These are phyloP conservation scores for Calyptomena viridis DNA, from an alignment of 2,113 vertebrate species.

Conservation along the genomic window DNA sequence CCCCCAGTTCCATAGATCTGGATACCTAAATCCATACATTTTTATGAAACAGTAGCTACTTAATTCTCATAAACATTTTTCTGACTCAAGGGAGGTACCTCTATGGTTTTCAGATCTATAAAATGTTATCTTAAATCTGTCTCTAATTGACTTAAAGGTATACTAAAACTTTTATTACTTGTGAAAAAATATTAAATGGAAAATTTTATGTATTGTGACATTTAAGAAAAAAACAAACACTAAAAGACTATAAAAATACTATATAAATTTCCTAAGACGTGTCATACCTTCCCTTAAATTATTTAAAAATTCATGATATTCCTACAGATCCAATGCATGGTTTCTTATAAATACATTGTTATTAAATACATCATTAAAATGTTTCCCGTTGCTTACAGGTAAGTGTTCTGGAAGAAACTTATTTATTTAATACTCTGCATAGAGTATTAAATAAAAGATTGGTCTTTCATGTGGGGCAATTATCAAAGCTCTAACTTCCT, in stretches of 20 bases:
- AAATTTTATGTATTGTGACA: not conserved
- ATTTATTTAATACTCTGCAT: no score
- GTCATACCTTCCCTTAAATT: not conserved
- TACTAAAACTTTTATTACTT: not conserved
- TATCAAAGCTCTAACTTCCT: not conserved
- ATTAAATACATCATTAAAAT: not conserved
- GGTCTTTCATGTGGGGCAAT: not conserved
- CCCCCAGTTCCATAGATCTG: not conserved
- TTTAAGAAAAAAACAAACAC: not conserved
- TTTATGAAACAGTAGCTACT: not conserved
- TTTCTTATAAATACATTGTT: no score
- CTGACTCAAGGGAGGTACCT: not conserved
- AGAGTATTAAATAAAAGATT: not conserved
- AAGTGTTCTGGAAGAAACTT: not conserved
- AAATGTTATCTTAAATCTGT: not conserved
- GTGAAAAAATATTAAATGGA: not conserved
- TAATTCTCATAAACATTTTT: not conserved
- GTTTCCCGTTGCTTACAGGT: not conserved
- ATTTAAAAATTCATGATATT: not conserved
- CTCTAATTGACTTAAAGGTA: not conserved
- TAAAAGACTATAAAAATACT: not conserved
- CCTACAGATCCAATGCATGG: not conserved
- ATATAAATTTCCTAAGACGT: not conserved
- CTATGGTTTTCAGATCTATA: not conserved
- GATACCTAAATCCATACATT: not conserved